Base-by-base conservation (phyloP, 2,888 invertebrate species). In the Melinaea marsaeus region DNA sequence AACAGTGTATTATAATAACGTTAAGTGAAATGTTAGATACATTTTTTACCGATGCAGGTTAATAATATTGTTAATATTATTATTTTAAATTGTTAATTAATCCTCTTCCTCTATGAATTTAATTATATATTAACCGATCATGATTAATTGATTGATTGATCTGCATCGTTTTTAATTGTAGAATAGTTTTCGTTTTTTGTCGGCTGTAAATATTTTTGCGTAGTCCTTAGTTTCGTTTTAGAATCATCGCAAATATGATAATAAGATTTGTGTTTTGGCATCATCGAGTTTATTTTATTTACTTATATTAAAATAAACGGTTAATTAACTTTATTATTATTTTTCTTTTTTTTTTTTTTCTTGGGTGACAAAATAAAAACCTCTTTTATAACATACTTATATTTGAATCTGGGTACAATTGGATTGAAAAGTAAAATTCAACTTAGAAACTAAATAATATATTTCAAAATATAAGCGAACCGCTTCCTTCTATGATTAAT, bases 241-340 rank as follows among this genome's bases (percentile, higher is more conserved):
- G 81, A 83, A 88, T 88, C 86, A 85, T 79, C 76, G 78, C 76
- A 81, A 78, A 80, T 77, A 77, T 84, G 85, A 87, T 86, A 83
- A 87, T 86, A 85, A 79, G 83, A 84, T 87, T 84, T 81, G 81
- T 84, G 88, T 88, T 87, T 88, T 90, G 63, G 85, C 86, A 85
- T 86, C 85, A 85, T 86, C 85, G 85, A 87, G 85, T 88, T 89
- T 88, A 90, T 90, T 90, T 90, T 88, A 90, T 88, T 86, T 88
- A 90, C 88, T 89, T 89, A 89, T 89, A 90, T 90, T 90, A 87
- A 83, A 83, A 90, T 89, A 86, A 90, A 90, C 90, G 84, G 77
- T 83, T 86, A 84, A 83, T 79, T 82, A 54, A 65, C 54, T 51
- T 67, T 61, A 62, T 68, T 76, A 80, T 74, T 68, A 71, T 75